Percentiles rank a stretch among this genome's conserved stretches.
phyloP scores from a whole-genome alignment of 2,888 invertebrate species.

The Meta bourneti region DNA sequence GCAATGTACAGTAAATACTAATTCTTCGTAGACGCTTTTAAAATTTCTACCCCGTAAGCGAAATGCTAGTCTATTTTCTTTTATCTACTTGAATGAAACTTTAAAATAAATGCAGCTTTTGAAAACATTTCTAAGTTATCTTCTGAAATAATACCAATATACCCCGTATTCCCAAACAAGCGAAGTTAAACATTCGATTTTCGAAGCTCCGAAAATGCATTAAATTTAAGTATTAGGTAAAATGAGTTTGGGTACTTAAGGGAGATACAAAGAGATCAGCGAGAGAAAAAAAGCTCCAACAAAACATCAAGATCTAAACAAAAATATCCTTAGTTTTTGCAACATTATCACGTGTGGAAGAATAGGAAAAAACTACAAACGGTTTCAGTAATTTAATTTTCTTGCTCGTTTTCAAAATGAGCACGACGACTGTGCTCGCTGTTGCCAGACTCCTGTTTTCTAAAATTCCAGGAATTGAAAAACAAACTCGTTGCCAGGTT shows the following conservation, averaged over 20 bases:
- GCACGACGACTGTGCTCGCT: background rate
- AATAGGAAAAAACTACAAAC: constrained; percentile 33
- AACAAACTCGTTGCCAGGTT: constrained; percentile 38
- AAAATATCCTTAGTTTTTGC: background rate
- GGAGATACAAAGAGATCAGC: constrained; percentile 13
- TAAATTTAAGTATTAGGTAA: constrained; percentile 46
- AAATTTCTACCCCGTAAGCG: background rate
- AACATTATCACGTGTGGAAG: constrained; percentile 58
- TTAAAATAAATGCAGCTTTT: background rate
- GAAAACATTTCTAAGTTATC: constrained; percentile 2
- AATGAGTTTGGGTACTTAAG: constrained; percentile 42
- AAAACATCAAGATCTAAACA: background rate
- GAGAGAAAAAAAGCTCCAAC: constrained; percentile 9
- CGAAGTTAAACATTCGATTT: constrained; percentile 19
- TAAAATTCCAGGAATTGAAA: constrained; percentile 34
- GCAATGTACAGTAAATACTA: too few species aligned
- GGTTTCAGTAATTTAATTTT: constrained; percentile 59
- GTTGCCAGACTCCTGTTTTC: constrained; percentile 34
- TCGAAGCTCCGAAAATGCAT: constrained; percentile 37
- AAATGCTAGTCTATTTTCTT: background rate
- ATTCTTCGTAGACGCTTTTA: too few species aligned
- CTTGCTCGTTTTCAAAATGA: constrained; percentile 15
- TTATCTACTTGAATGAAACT: background rate
- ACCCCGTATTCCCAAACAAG: constrained; percentile 14
- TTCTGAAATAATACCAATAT: background rate